These are phyloP conservation scores for Heliconius ethilla DNA, from an alignment of 2,888 invertebrate species.

Conservation along the genomic window DNA sequence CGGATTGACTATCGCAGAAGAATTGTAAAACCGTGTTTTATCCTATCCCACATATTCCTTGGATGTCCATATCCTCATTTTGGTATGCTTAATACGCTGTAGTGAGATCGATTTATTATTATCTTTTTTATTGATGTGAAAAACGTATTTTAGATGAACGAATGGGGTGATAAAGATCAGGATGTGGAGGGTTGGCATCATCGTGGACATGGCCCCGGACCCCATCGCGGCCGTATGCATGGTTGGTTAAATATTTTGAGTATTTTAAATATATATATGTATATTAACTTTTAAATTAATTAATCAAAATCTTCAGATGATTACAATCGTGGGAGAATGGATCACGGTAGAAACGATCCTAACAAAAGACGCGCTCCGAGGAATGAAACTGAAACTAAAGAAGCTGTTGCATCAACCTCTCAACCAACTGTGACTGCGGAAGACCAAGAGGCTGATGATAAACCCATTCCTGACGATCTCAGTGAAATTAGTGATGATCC, in stretches of 20 bases:
- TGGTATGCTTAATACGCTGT: constrained; percentile 62
- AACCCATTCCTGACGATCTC: constrained; percentile 85
- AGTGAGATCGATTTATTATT: constrained; percentile 19
- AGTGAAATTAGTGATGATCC: constrained; percentile 95
- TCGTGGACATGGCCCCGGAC: constrained; percentile 71
- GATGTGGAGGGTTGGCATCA: constrained; percentile 78
- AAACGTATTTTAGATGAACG: constrained; percentile 65
- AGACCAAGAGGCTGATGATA: constrained; percentile 76
- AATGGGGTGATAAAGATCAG: constrained; percentile 78
- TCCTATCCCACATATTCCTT: constrained; percentile 79
- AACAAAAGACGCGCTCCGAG: constrained; percentile 70
- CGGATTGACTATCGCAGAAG: constrained; percentile 72
- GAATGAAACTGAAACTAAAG: constrained; percentile 64
- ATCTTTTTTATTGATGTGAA: neutral
- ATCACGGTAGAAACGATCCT: constrained; percentile 60
- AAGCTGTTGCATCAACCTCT: constrained; percentile 62
- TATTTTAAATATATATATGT: too few species aligned
- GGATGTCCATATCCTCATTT: constrained; percentile 77
- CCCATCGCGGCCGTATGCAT: constrained; percentile 77
- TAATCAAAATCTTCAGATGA: constrained; percentile 58
- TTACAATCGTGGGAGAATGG: constrained; percentile 73
- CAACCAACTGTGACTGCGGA: constrained; percentile 52
- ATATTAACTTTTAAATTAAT: neutral
- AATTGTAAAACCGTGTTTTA: constrained; percentile 67
- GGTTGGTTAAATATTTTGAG: constrained; percentile 52